A percentile compares a stretch with the other conserved stretches of the same genome.
These are phyloP conservation scores for Drosophila prostipennis DNA, from an alignment of 2,888 invertebrate genomes.

Conservation along the genomic window DNA sequence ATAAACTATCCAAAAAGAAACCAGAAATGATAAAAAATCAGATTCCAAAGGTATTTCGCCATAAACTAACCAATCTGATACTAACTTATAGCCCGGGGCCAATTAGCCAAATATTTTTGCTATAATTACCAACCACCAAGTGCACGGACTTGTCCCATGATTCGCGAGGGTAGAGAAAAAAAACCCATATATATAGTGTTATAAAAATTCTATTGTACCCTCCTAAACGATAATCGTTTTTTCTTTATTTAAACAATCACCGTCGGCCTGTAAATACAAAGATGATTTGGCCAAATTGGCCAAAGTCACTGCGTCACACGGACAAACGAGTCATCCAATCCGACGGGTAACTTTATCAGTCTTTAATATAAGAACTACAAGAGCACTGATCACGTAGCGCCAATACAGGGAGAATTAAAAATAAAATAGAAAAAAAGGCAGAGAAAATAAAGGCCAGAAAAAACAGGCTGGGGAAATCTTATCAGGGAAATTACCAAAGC, in stretches of 20 bases:
- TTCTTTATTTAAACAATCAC: constrained; percentile 71
- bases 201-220: constrained; percentile 53
- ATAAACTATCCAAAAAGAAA: constrained; percentile 2
- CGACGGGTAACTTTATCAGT: constrained; percentile 31
- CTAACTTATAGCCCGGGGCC: constrained; percentile 16
- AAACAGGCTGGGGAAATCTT: constrained; percentile 49
- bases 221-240: constrained; percentile 58
- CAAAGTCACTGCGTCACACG: constrained; percentile 45
- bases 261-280: constrained; percentile 65
- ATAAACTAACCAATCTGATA: constrained; percentile 28
- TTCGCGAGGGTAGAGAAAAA: constrained; percentile 7
- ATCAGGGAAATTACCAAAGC: constrained; percentile 60
- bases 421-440: constrained; percentile 20
- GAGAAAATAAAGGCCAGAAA: constrained; percentile 11
- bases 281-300: constrained; percentile 68
- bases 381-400: constrained; percentile 37
- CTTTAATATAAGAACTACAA: constrained; percentile 32
- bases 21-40: constrained; percentile 30
- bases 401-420: constrained; percentile 33
- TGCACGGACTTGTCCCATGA: constrained; percentile 39
- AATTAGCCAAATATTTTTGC: constrained; percentile 37
- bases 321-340: constrained; percentile 46
- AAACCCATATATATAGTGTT: constrained; percentile 30
- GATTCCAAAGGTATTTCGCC: constrained; percentile 9
- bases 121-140: constrained; percentile 32